These are phyloP conservation scores for Neodiprion pinetum DNA, from an alignment of 1,140 invertebrate genomes.

Conservation along the genomic window DNA sequence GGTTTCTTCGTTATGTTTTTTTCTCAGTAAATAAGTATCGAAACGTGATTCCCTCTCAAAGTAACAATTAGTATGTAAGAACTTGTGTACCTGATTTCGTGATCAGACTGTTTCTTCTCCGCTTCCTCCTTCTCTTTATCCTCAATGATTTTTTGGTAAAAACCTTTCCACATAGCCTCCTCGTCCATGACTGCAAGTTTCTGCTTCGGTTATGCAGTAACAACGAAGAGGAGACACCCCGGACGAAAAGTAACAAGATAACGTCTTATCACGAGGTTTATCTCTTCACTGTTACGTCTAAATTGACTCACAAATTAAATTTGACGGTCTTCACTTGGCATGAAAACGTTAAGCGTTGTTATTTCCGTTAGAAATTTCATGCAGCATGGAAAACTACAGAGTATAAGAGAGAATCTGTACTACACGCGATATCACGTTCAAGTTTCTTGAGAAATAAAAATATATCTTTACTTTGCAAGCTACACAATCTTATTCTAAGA, in stretches of 20 bases:
- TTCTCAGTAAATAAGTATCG: too few relatives aligned
- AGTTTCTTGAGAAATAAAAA: too few relatives aligned
- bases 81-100: conserved; percentile 66
- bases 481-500: too few relatives aligned
- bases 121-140: conserved; percentile 67
- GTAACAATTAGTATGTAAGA: too few relatives aligned
- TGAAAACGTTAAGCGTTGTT: too few relatives aligned
- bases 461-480: too few relatives aligned
- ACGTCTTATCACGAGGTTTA: neutral
- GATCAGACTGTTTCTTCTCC: conserved; percentile 64
- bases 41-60: too few relatives aligned
- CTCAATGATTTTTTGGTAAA: conserved; percentile 70
- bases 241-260: neutral
- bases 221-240: neutral
- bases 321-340: neutral
- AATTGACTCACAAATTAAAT: neutral
- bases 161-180: conserved; percentile 75
- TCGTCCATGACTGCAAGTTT: conserved; percentile 61
- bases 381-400: too few relatives aligned
- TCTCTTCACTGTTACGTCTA: neutral
- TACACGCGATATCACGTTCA: too few relatives aligned
- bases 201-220: neutral
- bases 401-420: too few relatives aligned
- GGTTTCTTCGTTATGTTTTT: too few relatives aligned
- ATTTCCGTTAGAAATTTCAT: too few relatives aligned